Evolutionary conservation across 2,797 vertebrate genomes (phyloP).

Genomic region (Hozukius guyotensis): DNA sequence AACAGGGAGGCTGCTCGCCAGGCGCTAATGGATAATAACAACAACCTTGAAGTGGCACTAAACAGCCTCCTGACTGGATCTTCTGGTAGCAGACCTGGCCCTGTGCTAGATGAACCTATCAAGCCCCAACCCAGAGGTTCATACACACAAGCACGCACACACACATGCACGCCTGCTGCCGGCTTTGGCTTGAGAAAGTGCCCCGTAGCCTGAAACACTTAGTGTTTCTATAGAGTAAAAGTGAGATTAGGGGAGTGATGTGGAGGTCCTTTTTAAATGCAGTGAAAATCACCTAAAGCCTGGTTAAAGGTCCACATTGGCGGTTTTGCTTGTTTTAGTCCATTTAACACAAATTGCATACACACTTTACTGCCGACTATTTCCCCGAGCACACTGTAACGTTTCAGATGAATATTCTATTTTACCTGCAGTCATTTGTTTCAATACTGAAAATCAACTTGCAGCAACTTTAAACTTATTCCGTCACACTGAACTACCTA

Average conservation of each 20-base stretch:
- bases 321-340: slow-evolving; percentile 33
- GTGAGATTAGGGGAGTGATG: slow-evolving; percentile 11
- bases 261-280: slow-evolving; percentile 22
- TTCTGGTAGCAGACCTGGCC: slow-evolving; percentile 84
- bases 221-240: slow-evolving; percentile 14
- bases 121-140: slow-evolving; percentile 90
- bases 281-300: slow-evolving; percentile 27
- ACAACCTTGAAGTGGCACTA: slow-evolving; percentile 94
- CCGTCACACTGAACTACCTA: slow-evolving; percentile 6
- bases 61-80: slow-evolving; percentile 91
- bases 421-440: slow-evolving; percentile 30
- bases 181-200: slow-evolving; percentile 1
- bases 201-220: slow-evolving; percentile 8
- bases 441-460: slow-evolving; percentile 25
- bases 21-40: slow-evolving; percentile 96
- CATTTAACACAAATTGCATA: slow-evolving; percentile 49
- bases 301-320: slow-evolving; percentile 33
- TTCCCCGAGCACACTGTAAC: slow-evolving; percentile 6
- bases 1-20: slow-evolving; percentile 94
- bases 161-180: background rate
- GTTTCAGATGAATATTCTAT: slow-evolving; percentile 38
- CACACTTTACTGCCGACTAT: slow-evolving; percentile 10
- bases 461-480: slow-evolving; percentile 23
- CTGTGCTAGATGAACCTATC: slow-evolving; percentile 71
- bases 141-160: background rate